Conservation (phyloP, 1,140 invertebrate genomes). For the Trigoniulus corallinus region DNA sequence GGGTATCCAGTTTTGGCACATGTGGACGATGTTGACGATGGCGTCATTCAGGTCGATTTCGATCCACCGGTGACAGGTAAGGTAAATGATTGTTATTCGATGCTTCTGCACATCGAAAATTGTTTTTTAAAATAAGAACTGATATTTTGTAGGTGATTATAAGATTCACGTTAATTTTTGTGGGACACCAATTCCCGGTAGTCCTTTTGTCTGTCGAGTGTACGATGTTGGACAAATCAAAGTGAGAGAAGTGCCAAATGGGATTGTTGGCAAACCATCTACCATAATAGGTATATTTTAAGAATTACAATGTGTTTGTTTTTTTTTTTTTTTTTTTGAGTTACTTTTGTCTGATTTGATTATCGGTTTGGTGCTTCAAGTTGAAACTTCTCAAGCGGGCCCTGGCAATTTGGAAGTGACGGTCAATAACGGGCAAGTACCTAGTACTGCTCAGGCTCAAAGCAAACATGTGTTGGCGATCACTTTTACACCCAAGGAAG, state of each 20-base stretch:
- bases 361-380: conserved; percentile 30
- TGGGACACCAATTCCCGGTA: conserved; percentile 58
- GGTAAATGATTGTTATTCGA: neutral
- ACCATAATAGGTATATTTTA: conserved; percentile 65
- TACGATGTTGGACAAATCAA: conserved; percentile 88
- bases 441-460: conserved; percentile 85
- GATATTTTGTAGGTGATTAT: conserved; percentile 71
- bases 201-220: conserved; percentile 83
- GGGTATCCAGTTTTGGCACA: conserved; percentile 57
- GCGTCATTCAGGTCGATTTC: conserved; percentile 67
- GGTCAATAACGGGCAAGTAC: conserved; percentile 86
- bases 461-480: conserved; percentile 93
- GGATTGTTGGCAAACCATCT: conserved; percentile 79
- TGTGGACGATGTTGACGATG: conserved; percentile 51
- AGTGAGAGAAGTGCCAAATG: conserved; percentile 77
- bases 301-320: neutral
- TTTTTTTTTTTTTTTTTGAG: neutral
- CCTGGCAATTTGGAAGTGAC: conserved; percentile 93
- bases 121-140: conserved; percentile 9
- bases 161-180: conserved; percentile 52
- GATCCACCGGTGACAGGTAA: conserved; percentile 35
- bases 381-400: conserved; percentile 92
- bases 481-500: conserved; percentile 83
- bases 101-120: conserved; percentile 8
- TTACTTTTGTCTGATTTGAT: conserved; percentile 1